phyloP scores from a whole-genome alignment of 2,797 vertebrate species.

The Esox masquinongy region DNA sequence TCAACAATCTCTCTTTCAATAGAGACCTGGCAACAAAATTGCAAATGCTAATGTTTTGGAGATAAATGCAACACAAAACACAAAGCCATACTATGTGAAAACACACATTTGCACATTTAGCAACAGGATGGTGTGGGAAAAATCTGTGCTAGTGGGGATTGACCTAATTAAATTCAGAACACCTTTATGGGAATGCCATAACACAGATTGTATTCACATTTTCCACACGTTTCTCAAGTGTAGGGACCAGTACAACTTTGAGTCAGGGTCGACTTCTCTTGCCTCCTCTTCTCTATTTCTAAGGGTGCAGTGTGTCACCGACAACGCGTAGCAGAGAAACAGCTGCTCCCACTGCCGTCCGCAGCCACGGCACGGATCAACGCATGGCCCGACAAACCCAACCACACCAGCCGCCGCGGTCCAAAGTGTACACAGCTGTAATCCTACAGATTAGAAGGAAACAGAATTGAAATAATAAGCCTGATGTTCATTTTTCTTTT shows the following conservation, averaged over 20 bases:
- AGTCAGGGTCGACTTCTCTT: background rate
- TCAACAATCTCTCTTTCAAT: no score
- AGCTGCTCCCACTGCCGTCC: conserved; percentile 31
- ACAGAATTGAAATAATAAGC: background rate
- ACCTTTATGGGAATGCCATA: background rate
- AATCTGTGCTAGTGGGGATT: no score
- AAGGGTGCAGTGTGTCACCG: conserved; percentile 66
- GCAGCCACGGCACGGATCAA: background rate
- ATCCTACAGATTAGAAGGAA: background rate
- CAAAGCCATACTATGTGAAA: no score
- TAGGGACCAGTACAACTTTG: background rate
- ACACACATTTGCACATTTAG: no score
- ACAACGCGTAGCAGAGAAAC: background rate
- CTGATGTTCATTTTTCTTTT: background rate
- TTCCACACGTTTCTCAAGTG: background rate
- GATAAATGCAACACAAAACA: no score
- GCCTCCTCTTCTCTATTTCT: conserved; percentile 1
- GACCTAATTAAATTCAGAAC: background rate
- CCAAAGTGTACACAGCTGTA: background rate
- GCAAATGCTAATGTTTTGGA: no score
- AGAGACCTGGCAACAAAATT: no score
- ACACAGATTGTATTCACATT: background rate
- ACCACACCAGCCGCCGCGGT: background rate
- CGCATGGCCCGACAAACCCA: background rate
- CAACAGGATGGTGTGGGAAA: no score